Evolutionary conservation across 2,113 vertebrate species (phyloP).

Genomic region (Vicugna pacos): DNA sequence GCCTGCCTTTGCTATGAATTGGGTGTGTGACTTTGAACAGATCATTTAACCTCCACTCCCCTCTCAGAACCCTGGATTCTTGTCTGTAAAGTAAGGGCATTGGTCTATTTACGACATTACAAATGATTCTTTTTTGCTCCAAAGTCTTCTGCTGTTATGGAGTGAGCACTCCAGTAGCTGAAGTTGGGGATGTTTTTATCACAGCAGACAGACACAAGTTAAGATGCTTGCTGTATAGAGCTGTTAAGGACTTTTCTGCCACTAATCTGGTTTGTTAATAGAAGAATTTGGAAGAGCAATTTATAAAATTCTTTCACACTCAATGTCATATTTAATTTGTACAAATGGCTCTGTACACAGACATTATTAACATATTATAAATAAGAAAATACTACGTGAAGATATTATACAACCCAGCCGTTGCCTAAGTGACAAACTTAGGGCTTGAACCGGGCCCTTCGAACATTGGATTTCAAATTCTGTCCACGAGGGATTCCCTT

Average conservation of each 20-base stretch:
- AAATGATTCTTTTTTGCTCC: not conserved
- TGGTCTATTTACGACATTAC: not conserved
- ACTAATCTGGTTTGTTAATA: not conserved
- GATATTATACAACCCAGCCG: not conserved
- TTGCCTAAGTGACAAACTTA: not conserved
- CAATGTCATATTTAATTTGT: not conserved
- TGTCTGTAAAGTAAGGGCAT: not conserved
- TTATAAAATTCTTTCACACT: not conserved
- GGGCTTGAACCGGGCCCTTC: not conserved
- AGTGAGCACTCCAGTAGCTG: not conserved
- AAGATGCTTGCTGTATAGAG: not conserved
- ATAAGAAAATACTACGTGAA: not conserved
- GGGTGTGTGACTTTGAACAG: constrained; percentile 10
- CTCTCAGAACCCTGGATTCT: not conserved
- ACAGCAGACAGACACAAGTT: not conserved
- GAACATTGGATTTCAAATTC: not conserved
- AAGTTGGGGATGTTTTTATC: constrained; percentile 6
- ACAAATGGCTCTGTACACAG: not conserved
- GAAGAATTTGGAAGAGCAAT: not conserved
- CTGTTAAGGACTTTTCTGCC: not conserved
- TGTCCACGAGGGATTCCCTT: not conserved
- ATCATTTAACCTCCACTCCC: not conserved
- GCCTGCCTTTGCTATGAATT: not conserved
- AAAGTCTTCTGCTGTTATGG: not conserved
- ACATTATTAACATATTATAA: not conserved